Percentiles rank a stretch among this genome's conserved stretches.
Evolutionary conservation across 2,888 invertebrate genomes (phyloP).

Genomic region (Pasiphila rectangulata): DNA sequence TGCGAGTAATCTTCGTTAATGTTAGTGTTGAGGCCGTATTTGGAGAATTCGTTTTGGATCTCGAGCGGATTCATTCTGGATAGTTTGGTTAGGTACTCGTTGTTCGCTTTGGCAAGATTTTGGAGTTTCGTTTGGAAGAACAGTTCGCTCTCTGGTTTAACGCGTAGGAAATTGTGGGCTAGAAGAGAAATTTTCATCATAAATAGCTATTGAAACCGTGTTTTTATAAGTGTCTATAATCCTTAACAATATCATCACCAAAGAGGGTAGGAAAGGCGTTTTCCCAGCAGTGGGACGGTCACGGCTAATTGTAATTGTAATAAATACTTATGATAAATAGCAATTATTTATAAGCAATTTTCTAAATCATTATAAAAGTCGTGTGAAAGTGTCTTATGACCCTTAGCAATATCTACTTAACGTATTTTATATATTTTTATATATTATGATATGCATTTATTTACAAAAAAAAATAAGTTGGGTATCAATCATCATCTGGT

Average conservation of each 20-base stretch:
- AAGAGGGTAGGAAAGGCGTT: too few relatives aligned
- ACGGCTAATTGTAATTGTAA: too few relatives aligned
- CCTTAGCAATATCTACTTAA: too few relatives aligned
- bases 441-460: not conserved
- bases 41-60: slow-evolving; percentile 66
- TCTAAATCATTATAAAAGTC: too few relatives aligned
- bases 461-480: not conserved
- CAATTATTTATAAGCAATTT: too few relatives aligned
- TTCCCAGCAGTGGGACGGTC: too few relatives aligned
- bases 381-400: too few relatives aligned
- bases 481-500: too few relatives aligned
- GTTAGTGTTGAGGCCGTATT: slow-evolving; percentile 66
- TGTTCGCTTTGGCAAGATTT: slow-evolving; percentile 61
- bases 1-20: slow-evolving; percentile 47
- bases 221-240: not conserved
- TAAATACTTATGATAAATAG: too few relatives aligned
- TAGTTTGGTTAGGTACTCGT: slow-evolving; percentile 61
- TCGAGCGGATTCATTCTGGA: slow-evolving; percentile 68
- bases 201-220: not conserved
- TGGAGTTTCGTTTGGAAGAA: slow-evolving; percentile 69
- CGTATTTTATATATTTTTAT: too few relatives aligned
- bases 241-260: too few relatives aligned
- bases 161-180: slow-evolving; percentile 59
- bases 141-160: slow-evolving; percentile 71
- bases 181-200: slow-evolving; percentile 35